Base-by-base conservation (phyloP, 2,113 vertebrate genomes). In the Sander lucioperca region DNA sequence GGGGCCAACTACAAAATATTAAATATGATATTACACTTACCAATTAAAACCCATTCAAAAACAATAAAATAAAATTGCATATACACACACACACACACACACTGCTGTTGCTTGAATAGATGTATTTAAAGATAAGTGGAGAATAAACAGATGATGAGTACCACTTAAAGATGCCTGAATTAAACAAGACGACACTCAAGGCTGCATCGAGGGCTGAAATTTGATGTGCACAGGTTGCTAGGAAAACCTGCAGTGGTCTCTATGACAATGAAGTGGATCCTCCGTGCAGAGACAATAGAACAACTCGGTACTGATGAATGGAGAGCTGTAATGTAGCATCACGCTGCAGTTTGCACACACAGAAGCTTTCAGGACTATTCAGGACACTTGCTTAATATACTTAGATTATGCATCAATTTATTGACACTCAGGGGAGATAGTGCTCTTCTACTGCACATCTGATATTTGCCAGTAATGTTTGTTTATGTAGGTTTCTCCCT, bases 131-230 rank as follows among this genome's bases (percentile, higher is more conserved):
- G 72, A 76, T 25, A 7, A 74, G 61, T 50, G 39, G 19, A 27
- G 12, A 84, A 74, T 25, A 39, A 86, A 71, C 63, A 68, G 63
- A 54, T 21, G 61, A 56, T 4, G 36, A 90, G 82, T 12, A 57
- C 82, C 86, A 90, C 84, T 90, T 88, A 36, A 84, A 80, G 59
- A 70, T 12, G 74, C 13, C 27, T 78, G 83, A 88, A 76, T 85
- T 27, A 79, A 86, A 62, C 66, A 11, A 19, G 57, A 50, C 6
- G 23, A 33, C 54, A 63, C 68, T 86, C 56, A 25, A 77, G 50
- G 64, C 47, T 68, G 54, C 81, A 54, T 39, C n/a, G 12, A 27
- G 68, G 78, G 27, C 64, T 79, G 61, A 50, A 62, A 51, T 77
- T 25, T 8, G 25, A 86, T 65, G 45, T 59, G 77, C 21, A 15